Evolutionary conservation across 2,113 vertebrate species (phyloP), one percentile per base, ranked within the genome.

Genomic region (Oxyruncus cristatus): DNA sequence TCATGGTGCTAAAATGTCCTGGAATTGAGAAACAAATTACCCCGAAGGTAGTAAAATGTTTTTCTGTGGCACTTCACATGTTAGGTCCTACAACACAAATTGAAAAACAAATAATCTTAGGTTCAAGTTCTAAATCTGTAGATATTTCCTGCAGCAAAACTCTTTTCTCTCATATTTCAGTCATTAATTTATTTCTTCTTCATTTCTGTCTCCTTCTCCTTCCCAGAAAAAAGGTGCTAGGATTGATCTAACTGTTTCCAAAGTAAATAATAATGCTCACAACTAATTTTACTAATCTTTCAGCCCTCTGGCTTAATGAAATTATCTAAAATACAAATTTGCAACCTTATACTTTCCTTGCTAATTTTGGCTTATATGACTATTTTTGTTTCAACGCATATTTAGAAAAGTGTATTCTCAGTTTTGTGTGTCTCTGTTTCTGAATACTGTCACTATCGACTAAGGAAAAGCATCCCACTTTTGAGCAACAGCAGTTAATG

Each of bases 21-120:
- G 55, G n/a, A 95, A 92, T 55, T 71, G 78, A 80, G 92, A 92
- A 95, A 80, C 78, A 85, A 94, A 96, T 79, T 91, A 74, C 49
- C 13, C 37, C 85, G 83, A 95, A 90, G 42, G 21, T 46, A 78
- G n/a, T 39, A 88, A 93, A 94, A 92, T 41, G 19, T 27, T 82
- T 92, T 94, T 84, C 65, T 83, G 52, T 33, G 85, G 33, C 39
- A 61, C 32, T 80, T 77, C 19, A 27, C 61, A 35, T 44, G 46
- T 74, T 93, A 49, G 24, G 5, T 68, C 27, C 28, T 78, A 46
- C 42, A 84, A 37, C 2, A 2, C 27, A 85, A 86, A 91, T 52
- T n/a, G 49, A n/a, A 93, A 96, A 90, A 94, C 46, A 90, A 90
- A 86, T 81, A 2, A 65, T 88, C 59, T 86, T 63, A 44, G 12